Percentiles rank a stretch among this genome's conserved stretches.
phyloP scores from a whole-genome alignment of 2,113 vertebrate genomes.

The Hemiprocne comata region DNA sequence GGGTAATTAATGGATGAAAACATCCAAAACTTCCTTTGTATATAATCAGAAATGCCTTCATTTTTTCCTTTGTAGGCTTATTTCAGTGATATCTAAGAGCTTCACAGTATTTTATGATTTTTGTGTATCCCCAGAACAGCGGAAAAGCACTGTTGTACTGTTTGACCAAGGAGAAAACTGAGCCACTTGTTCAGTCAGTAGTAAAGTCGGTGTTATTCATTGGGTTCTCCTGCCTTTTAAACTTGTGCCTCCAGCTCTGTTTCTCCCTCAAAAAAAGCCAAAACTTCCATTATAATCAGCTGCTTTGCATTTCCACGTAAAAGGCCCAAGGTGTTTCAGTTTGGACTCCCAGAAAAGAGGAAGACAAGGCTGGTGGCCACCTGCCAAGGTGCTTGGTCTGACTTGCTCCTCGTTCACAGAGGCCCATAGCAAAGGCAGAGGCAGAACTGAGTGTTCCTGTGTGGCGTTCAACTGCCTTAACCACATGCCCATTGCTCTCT shows the following conservation, averaged over 20 bases:
- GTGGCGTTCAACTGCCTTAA: slow-evolving; percentile 61
- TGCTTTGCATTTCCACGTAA: neutral
- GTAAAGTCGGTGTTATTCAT: neutral
- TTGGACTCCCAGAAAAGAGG: slow-evolving; percentile 26
- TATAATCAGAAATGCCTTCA: neutral
- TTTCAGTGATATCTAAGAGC: neutral
- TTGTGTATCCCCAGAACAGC: neutral
- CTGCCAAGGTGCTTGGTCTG: slow-evolving; percentile 19
- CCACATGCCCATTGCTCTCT: slow-evolving; percentile 41
- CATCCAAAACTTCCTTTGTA: neutral
- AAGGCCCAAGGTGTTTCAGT: neutral
- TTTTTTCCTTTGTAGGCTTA: neutral
- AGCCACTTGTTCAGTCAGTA: neutral
- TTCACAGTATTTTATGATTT: neutral
- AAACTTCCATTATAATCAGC: neutral
- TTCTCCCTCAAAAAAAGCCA: neutral
- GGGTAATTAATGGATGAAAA: neutral
- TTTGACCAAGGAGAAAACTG: neutral
- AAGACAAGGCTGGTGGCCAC: neutral
- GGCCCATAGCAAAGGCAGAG: neutral
- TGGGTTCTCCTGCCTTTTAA: neutral
- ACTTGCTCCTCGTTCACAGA: neutral
- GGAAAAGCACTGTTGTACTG: neutral
- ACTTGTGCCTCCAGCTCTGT: neutral
- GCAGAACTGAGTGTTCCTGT: slow-evolving; percentile 33